Conservation (phyloP, 2,797 vertebrate genomes). For the Catostomus latipinnis region DNA sequence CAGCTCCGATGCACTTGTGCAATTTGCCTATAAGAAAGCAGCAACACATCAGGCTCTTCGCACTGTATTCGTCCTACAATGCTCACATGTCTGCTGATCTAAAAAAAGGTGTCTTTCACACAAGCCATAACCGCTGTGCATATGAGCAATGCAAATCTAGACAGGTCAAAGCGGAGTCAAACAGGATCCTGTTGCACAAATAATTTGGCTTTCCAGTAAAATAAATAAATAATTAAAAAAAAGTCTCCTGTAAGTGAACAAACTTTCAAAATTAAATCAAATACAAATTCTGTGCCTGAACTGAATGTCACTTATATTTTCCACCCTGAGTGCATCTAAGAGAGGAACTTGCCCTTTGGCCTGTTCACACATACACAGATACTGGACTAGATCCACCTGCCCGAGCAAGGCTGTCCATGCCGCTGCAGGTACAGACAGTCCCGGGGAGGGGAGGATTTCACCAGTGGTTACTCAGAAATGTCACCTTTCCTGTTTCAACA, state of each 20-base stretch:
- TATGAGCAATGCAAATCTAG: slow-evolving; percentile 21
- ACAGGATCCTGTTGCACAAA: background rate
- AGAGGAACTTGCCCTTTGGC: slow-evolving; percentile 44
- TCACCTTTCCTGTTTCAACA: slow-evolving; percentile 86
- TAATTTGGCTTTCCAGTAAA: background rate
- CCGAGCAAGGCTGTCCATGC: slow-evolving; percentile 62
- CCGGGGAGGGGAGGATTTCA: slow-evolving; percentile 76
- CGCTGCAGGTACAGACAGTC: slow-evolving; percentile 83
- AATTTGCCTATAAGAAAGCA: slow-evolving; percentile 30
- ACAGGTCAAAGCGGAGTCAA: background rate
- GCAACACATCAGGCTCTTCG: slow-evolving; percentile 22
- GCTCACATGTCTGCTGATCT: slow-evolving; percentile 24
- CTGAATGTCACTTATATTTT: background rate
- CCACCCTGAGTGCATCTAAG: background rate
- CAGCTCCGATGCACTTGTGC: slow-evolving; percentile 42
- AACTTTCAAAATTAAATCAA: background rate
- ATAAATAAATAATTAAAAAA: background rate
- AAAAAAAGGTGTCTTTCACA: slow-evolving; percentile 47
- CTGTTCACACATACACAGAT: slow-evolving; percentile 64
- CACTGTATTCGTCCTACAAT: slow-evolving; percentile 20
- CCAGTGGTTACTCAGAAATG: slow-evolving; percentile 84
- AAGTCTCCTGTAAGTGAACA: background rate
- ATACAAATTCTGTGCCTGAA: background rate
- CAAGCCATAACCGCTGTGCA: slow-evolving; percentile 1
- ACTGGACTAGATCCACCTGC: slow-evolving; percentile 74